A percentile compares a stretch with the other conserved stretches of the same genome.
phyloP scores from a whole-genome alignment of 2,113 vertebrate species.

The Corythornis vintsioides region DNA sequence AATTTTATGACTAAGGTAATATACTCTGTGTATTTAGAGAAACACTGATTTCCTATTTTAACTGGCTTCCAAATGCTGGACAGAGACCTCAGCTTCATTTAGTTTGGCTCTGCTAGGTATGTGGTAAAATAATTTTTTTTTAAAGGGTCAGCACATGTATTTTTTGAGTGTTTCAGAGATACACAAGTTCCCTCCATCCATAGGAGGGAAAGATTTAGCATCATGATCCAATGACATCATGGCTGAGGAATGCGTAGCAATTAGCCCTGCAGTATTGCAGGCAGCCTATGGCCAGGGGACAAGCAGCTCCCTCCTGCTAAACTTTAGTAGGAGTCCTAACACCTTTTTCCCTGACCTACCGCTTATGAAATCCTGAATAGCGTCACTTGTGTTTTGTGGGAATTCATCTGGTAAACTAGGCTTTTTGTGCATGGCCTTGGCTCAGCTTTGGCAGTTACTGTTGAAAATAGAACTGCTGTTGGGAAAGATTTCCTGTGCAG shows the following conservation, averaged over 20 bases:
- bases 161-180: conserved; percentile 56
- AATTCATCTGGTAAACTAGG: conserved; percentile 44
- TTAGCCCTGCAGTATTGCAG: conserved; percentile 72
- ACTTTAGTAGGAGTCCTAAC: conserved; percentile 62
- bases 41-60: conserved; percentile 82
- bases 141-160: conserved; percentile 68
- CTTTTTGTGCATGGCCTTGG: conserved; percentile 45
- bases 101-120: conserved; percentile 70
- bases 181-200: conserved; percentile 57
- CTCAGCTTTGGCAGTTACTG: background rate
- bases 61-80: conserved; percentile 78
- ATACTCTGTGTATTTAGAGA: conserved; percentile 83
- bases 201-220: conserved; percentile 45
- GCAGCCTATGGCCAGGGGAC: conserved; percentile 49
- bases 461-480: conserved; percentile 34
- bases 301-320: conserved; percentile 48
- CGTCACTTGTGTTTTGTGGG: conserved; percentile 59
- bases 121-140: conserved; percentile 51
- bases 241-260: conserved; percentile 74
- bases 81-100: conserved; percentile 82
- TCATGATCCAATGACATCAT: conserved; percentile 63
- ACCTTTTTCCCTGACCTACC: conserved; percentile 60
- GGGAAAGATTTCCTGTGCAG: background rate
- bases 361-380: conserved; percentile 46
- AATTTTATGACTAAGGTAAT: conserved; percentile 87